Evolutionary conservation across 2,113 vertebrate genomes (phyloP), one percentile per base, ranked within the genome.

Genomic region (Lutjanus erythropterus): DNA sequence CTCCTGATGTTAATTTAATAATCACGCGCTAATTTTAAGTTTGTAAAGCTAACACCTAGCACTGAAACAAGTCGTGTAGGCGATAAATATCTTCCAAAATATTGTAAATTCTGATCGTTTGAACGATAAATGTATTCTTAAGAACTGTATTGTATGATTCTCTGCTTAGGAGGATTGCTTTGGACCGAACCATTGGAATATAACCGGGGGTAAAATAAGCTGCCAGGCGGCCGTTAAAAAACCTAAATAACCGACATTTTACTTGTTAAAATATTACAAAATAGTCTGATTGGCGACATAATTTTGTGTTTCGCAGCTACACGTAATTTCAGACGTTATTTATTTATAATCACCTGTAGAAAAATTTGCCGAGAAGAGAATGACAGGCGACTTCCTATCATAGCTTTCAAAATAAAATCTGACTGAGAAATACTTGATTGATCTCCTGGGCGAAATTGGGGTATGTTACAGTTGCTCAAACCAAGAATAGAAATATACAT

Each of bases 361-460:
- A 9, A 44, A 60, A 1, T 33, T 6, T 31, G 37, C 23, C 19
- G 9, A 9, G 6, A 25, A 4, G 10, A 9, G 0, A 6, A 5
- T 27, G 47, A 60, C 35, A 52, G 2, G 0, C 16, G 3, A 15
- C 35, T 75, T 88, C 86, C 76, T 25, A 41, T 61, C 9, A 1
- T 0, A 0, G 12, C 21, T 72, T 79, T 87, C 73, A 87, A 83
- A 81, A 76, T 85, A 85, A 88, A 85, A 71, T 1, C 6, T 33
- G 1, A n/a, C n/a, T n/a, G n/a, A n/a, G n/a, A n/a, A n/a, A n/a
- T n/a, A n/a, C n/a, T n/a, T n/a, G n/a, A n/a, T n/a, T n/a, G n/a
- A n/a, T n/a, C n/a, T n/a, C n/a, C n/a, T n/a, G n/a, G n/a, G n/a
- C n/a, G n/a, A n/a, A n/a, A 35, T 35, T 35, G 4, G 33, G 33